Evolutionary conservation across 1,140 invertebrate species (phyloP).

Genomic region (Odontomachus brunneus): DNA sequence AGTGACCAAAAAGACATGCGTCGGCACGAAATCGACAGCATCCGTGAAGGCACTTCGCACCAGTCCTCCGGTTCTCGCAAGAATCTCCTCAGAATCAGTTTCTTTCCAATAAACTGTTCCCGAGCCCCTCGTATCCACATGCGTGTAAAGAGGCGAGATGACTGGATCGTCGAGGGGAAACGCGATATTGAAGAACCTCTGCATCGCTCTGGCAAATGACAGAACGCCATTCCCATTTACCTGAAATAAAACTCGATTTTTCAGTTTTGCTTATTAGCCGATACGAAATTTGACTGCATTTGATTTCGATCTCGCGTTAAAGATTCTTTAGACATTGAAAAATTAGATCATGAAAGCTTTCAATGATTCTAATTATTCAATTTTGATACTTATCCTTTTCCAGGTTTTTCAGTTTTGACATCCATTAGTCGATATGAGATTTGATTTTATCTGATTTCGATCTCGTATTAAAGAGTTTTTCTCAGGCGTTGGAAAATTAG

Average conservation of each 20-base stretch:
- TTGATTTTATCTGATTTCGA: too few species aligned
- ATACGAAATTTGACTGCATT: not conserved
- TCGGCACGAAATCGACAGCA: constrained; percentile 89
- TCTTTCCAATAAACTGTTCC: constrained; percentile 93
- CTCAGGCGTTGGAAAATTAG: too few species aligned
- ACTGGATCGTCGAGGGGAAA: constrained; percentile 96
- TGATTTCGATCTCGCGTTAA: constrained; percentile 1
- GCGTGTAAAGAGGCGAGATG: constrained; percentile 96
- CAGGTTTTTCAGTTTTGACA: too few species aligned
- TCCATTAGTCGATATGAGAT: too few species aligned
- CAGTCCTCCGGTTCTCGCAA: constrained; percentile 89
- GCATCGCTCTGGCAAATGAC: constrained; percentile 95
- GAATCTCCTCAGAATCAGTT: constrained; percentile 87
- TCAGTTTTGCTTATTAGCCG: not conserved
- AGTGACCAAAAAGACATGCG: constrained; percentile 87
- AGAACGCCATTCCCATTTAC: constrained; percentile 96
- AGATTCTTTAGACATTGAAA: not conserved
- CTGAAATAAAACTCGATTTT: constrained; percentile 85
- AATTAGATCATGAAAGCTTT: too few species aligned
- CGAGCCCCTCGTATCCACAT: constrained; percentile 92
- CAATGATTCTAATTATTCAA: constrained; percentile 10
- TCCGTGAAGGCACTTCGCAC: constrained; percentile 90
- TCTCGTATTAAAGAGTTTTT: too few species aligned
- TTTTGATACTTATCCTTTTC: too few species aligned
- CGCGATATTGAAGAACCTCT: constrained; percentile 93